Base-by-base conservation (phyloP, 1,140 invertebrate genomes). In the Helicorthomorpha holstii region DNA sequence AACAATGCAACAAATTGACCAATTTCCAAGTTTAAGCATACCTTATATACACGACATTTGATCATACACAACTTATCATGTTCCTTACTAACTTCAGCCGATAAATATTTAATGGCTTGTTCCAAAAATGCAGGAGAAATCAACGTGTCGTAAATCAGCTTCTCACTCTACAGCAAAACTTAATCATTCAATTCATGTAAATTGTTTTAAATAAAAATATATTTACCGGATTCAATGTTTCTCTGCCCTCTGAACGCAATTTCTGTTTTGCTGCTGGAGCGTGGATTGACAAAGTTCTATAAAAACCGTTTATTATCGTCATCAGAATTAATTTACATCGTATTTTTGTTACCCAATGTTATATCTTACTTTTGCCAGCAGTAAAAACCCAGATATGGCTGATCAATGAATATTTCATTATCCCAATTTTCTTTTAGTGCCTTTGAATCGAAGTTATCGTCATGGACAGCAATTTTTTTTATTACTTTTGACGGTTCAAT, bases 71-170 rank as follows among this genome's bases (percentile, higher is more conserved):
- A 91, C 62, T 82, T 82, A 56, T 90, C 85, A 45, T 78, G 78
- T 23, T 81, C 84, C 63, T 90, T 91, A 58, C 83, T 82, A 57
- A 92, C 88, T 60, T 94, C 90, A 2, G 92, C 69, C 1, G 83
- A 81, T 26, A 84, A 72, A 64, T 79, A 88, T 1, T 72, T 69
- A 2, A 92, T 72, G 1, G 93, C 68, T 57, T 78, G 78, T 4
- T 80, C 73, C 1, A 94, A 67, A 66, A 82, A 87, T 0, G 71
- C 67, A 16, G 75, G 63, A 58, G 83, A 69, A 0, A 59, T 74
- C 61, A 93, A 87, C 58, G 83, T 83, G 16, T 75, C 68, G 61
- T 76, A 75, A 1, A 93, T 67, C 44, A 76, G 69, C 10, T 66
- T 66, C 59, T 89, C 84, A 23, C 56, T 51, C 14, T 62, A 21